These are phyloP conservation scores for Hypsopygia costalis DNA, from an alignment of 2,888 invertebrate genomes.

Conservation along the genomic window DNA sequence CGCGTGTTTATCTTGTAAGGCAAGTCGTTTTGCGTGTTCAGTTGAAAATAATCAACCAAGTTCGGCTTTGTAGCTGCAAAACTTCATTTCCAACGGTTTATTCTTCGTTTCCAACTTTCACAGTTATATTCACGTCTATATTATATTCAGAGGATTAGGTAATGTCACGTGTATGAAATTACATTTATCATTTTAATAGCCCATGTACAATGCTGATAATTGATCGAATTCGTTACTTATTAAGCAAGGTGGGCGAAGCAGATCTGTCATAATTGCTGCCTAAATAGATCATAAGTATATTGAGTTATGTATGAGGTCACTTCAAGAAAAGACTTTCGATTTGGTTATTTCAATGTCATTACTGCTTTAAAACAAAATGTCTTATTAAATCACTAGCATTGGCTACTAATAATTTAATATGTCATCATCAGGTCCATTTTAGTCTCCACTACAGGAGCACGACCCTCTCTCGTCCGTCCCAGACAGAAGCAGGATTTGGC, in stretches of 20 bases:
- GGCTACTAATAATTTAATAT: too few relatives aligned
- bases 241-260: conserved; percentile 8
- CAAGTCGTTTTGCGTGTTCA: conserved; percentile 60
- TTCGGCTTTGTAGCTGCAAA: conserved; percentile 45
- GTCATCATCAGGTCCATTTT: too few relatives aligned
- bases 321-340: background rate
- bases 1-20: conserved; percentile 62
- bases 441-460: too few relatives aligned
- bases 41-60: conserved; percentile 62
- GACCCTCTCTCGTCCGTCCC: too few relatives aligned
- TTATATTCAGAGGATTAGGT: conserved; percentile 11
- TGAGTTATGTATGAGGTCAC: conserved; percentile 3
- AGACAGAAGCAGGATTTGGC: too few relatives aligned
- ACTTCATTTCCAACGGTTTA: conserved; percentile 37
- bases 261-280: conserved; percentile 2
- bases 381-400: too few relatives aligned
- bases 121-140: background rate
- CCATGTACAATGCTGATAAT: conserved; percentile 5
- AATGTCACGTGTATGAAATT: conserved; percentile 7
- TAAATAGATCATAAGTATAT: background rate
- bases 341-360: background rate
- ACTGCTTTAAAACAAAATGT: too few relatives aligned
- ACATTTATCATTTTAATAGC: conserved; percentile 8
- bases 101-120: conserved; percentile 19
- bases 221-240: conserved; percentile 6